Evolutionary conservation across 2,797 vertebrate species (phyloP).

Genomic region (Acipenser oxyrinchus): DNA sequence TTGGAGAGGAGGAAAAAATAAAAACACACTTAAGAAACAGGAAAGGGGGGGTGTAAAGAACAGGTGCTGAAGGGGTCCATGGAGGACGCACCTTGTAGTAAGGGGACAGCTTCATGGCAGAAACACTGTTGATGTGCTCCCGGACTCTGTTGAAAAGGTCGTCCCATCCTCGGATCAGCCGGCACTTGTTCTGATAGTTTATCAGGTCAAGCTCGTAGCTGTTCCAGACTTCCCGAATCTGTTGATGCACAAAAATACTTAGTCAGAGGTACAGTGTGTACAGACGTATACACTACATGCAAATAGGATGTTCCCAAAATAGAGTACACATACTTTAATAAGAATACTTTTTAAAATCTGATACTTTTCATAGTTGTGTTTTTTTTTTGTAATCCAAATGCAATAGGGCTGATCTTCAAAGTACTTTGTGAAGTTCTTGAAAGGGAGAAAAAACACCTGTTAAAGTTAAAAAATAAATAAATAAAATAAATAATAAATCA

Average conservation of each 20-base stretch:
- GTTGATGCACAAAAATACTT: neutral
- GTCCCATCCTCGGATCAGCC: conserved; percentile 94
- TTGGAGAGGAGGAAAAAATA: neutral
- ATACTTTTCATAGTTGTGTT: too few relatives aligned
- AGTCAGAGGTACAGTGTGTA: too few relatives aligned
- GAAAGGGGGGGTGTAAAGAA: neutral
- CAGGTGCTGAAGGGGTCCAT: neutral
- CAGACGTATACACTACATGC: too few relatives aligned
- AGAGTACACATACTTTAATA: too few relatives aligned
- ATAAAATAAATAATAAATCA: too few relatives aligned
- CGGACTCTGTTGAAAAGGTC: conserved; percentile 99
- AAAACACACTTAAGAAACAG: neutral
- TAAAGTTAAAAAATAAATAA: too few relatives aligned
- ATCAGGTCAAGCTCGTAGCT: conserved; percentile 91
- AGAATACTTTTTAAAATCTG: too few relatives aligned
- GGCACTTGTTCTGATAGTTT: conserved; percentile 98
- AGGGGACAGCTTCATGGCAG: conserved; percentile 94
- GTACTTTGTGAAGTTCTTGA: too few relatives aligned
- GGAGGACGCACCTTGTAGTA: conserved; percentile 82
- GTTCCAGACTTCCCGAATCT: conserved; percentile 98
- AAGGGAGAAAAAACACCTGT: too few relatives aligned
- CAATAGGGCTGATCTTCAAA: too few relatives aligned
- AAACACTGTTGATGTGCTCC: conserved; percentile 97
- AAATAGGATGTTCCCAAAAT: too few relatives aligned
- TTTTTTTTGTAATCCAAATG: too few relatives aligned